phyloP scores from a whole-genome alignment of 2,113 vertebrate genomes.

The Penelope pileata region DNA sequence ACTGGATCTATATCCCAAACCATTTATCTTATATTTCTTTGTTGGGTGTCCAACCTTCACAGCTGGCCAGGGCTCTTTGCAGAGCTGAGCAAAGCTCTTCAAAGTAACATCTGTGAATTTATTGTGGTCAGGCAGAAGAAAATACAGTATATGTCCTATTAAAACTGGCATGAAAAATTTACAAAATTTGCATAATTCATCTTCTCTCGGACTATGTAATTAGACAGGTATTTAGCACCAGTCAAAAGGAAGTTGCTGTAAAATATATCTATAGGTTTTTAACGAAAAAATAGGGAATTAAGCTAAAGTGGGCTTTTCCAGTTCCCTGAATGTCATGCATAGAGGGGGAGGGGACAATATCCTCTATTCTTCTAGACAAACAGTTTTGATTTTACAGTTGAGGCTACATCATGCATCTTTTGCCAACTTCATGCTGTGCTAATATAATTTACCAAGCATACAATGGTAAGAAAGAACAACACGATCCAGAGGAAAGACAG shows the following conservation, averaged over 20 bases:
- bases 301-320: not conserved
- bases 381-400: constrained; percentile 13
- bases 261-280: not conserved
- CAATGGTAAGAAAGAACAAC: not conserved
- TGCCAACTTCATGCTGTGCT: constrained; percentile 42
- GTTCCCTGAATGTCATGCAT: not conserved
- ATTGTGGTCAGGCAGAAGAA: not conserved
- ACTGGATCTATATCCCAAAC: not conserved
- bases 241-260: not conserved
- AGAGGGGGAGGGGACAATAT: not conserved
- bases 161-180: not conserved
- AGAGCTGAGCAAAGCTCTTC: not conserved
- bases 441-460: constrained; percentile 12
- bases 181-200: not conserved
- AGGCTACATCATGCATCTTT: not conserved
- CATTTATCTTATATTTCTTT: not conserved
- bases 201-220: not conserved
- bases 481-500: not conserved
- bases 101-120: not conserved
- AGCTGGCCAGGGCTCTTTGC: not conserved
- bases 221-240: not conserved
- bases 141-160: not conserved
- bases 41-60: not conserved
- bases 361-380: constrained; percentile 1
- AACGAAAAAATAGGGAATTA: not conserved